Evolutionary conservation across 2,113 vertebrate genomes (phyloP).

Genomic region (Pachypanchax playfairii): DNA sequence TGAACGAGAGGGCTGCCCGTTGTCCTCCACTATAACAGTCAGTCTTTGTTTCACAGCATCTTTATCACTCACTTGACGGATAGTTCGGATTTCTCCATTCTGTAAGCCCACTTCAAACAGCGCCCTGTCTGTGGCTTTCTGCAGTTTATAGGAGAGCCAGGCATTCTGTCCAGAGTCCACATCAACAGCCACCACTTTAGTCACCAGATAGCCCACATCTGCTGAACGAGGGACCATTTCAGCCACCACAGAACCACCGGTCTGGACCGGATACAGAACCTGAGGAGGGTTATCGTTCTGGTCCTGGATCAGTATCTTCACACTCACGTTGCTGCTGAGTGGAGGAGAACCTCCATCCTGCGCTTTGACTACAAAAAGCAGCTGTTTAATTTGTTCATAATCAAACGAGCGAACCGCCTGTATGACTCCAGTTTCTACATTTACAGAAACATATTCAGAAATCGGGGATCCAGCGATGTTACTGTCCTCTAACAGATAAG

Average conservation of each 20-base stretch:
- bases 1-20: slow-evolving; percentile 19
- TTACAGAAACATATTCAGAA: slow-evolving; percentile 44
- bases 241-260: slow-evolving; percentile 9
- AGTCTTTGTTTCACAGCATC: slow-evolving; percentile 18
- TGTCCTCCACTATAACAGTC: slow-evolving; percentile 14
- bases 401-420: slow-evolving; percentile 51
- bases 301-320: slow-evolving; percentile 31
- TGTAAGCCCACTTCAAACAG: slow-evolving; percentile 40
- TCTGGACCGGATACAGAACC: slow-evolving; percentile 7
- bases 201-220: slow-evolving; percentile 68
- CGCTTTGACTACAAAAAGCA: slow-evolving; percentile 18
- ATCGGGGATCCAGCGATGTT: slow-evolving; percentile 40
- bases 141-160: slow-evolving; percentile 65
- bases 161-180: slow-evolving; percentile 75
- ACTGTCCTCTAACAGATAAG: slow-evolving; percentile 45
- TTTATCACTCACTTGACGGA: slow-evolving; percentile 19
- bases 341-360: slow-evolving; percentile 67
- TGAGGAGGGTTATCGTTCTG: slow-evolving; percentile 7
- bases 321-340: slow-evolving; percentile 45
- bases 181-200: slow-evolving; percentile 73
- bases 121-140: slow-evolving; percentile 39
- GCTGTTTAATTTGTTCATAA: slow-evolving; percentile 53
- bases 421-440: slow-evolving; percentile 44
- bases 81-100: slow-evolving; percentile 32
- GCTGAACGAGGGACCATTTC: slow-evolving; percentile 63